Evolutionary conservation across 2,113 vertebrate genomes (phyloP).

Genomic region (Tiliqua scincoides): DNA sequence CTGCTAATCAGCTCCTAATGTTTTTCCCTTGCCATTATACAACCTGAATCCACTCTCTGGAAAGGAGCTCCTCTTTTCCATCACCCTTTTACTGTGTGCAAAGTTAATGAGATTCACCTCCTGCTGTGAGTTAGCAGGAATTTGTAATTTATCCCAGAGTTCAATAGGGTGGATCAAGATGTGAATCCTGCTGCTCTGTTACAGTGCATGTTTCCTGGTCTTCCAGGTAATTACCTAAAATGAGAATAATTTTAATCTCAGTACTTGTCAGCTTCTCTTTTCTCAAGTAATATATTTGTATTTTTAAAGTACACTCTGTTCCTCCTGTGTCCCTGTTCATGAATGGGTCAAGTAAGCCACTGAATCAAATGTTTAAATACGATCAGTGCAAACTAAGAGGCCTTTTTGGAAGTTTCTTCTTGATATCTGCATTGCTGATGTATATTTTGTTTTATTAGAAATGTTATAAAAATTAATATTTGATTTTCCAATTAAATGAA

Average conservation of each 20-base stretch:
- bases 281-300: neutral
- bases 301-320: neutral
- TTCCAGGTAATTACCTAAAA: neutral
- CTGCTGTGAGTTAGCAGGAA: conserved; percentile 25
- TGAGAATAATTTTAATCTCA: neutral
- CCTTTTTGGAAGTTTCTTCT: neutral
- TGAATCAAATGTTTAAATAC: neutral
- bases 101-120: conserved; percentile 27
- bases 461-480: neutral
- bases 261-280: neutral
- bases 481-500: neutral
- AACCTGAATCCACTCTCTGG: neutral
- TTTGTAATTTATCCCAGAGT: conserved; percentile 32
- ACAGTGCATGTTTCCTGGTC: neutral
- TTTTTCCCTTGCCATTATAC: neutral
- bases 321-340: neutral
- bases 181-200: conserved; percentile 11
- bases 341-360: neutral
- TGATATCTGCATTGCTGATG: neutral
- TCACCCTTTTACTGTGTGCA: neutral
- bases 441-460: neutral
- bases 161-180: conserved; percentile 23
- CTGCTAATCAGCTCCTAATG: neutral
- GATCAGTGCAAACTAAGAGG: neutral
- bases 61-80: neutral